Percentiles rank a stretch among this genome's conserved stretches.
phyloP scores from a whole-genome alignment of 2,888 invertebrate genomes.

The Andrena dorsata region DNA sequence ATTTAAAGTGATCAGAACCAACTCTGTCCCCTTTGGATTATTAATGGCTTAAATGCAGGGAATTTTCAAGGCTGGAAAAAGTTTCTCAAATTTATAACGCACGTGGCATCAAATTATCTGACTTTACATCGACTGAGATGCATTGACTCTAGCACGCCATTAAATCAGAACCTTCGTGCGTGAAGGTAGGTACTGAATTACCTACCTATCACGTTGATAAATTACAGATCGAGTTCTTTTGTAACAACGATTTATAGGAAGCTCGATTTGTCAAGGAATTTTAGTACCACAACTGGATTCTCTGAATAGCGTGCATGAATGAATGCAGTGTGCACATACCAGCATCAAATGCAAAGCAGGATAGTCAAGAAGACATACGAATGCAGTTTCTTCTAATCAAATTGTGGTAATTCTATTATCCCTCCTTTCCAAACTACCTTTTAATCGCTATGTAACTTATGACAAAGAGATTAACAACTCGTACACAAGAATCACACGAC shows the following conservation, averaged over 20 bases:
- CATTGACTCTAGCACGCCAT: background rate
- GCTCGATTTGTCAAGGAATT: conserved; percentile 10
- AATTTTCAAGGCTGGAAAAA: background rate
- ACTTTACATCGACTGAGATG: background rate
- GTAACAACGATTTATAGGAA: conserved; percentile 1
- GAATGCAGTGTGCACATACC: background rate
- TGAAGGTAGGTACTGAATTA: conserved; percentile 3
- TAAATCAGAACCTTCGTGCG: conserved; percentile 11
- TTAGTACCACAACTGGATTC: background rate
- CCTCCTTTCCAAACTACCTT: no score
- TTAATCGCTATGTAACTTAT: no score
- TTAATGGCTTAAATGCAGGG: background rate
- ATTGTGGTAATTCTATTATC: no score
- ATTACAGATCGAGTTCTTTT: conserved; percentile 2
- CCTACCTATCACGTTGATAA: background rate
- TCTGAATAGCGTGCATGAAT: background rate
- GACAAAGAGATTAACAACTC: no score
- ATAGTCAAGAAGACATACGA: no score
- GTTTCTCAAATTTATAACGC: conserved; percentile 1
- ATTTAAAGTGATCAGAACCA: background rate
- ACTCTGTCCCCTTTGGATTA: background rate
- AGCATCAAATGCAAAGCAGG: background rate
- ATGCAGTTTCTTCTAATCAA: no score
- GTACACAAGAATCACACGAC: no score
- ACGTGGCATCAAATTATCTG: background rate